These are phyloP conservation scores for Brachyhypopomus gauderio DNA, from an alignment of 2,113 vertebrate species.

Conservation along the genomic window DNA sequence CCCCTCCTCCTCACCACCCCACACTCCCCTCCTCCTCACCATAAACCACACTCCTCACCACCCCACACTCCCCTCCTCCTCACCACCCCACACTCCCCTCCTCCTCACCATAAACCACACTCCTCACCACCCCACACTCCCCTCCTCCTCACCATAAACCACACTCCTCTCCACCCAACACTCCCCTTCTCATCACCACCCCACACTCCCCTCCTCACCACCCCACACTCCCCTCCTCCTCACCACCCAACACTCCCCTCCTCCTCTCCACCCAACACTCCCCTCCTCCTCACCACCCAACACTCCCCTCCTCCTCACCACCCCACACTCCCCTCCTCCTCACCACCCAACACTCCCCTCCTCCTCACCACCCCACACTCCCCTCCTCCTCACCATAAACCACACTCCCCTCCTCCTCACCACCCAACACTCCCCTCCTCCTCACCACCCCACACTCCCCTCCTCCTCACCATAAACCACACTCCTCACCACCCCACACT, in stretches of 20 bases:
- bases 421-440: constrained; percentile 27
- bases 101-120: no score
- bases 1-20: no score
- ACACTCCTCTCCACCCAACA: no score
- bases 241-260: constrained; percentile 27
- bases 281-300: no score
- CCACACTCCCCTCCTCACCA: no score
- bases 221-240: neutral
- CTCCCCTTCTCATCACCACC: constrained; percentile 19
- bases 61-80: constrained; percentile 32
- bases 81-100: neutral
- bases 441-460: neutral
- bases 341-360: neutral
- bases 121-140: no score
- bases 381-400: no score
- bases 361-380: no score
- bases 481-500: no score
- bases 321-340: constrained; percentile 29
- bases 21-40: neutral
- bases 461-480: no score
- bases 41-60: no score
- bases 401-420: neutral
- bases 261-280: neutral
- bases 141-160: constrained; percentile 11
- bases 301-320: neutral